Base-by-base conservation (phyloP, 2,113 vertebrate species). In the Rhadina sibilatrix region DNA sequence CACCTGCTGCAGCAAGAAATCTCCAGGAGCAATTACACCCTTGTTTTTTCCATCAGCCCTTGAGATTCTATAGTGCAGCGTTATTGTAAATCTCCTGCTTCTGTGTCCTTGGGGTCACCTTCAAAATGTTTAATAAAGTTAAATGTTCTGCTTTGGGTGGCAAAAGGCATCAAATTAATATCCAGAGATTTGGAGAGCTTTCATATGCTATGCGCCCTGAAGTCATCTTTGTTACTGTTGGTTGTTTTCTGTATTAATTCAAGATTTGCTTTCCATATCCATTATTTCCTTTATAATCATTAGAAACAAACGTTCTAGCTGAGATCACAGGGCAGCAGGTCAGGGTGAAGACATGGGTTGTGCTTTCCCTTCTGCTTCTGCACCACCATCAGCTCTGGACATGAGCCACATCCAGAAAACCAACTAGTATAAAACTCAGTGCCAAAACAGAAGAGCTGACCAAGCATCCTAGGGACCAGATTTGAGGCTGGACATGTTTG, bases 31-130 rank as follows among this genome's bases (percentile, higher is more conserved):
- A 95, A 83, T 97, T 97, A 68, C 3, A 3, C 60, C 77, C 83
- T 91, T 94, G 68, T 78, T 96, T 96, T 90, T 77, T 78, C 83
- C 77, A 60, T 83, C 86, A 92, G 87, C 52, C 69, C 60, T 59
- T 94, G 89, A 96, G 83, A 49, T 89, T 90, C 64, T 89, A 18
- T 78, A 81, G 68, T 5, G 2, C 52, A 78, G 56, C 1, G 0
- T 77, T 94, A 63, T 44, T 83, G 66, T 94, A 87, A 89, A 84
- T 92, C 83, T 96, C 71, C 63, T 59, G 52, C 86, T 93, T 93
- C 83, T 89, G 72, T 95, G 89, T 95, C 91, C 91, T 91, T 84
- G 83, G 76, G 91, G 83, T 95, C 94, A 92, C 80, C 69, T 94
- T 90, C 83, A 87, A 59, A 92, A 74, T 63, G 30, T 93, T 95